Conservation (phyloP, 1,140 invertebrate species). For the Rhopalosiphum maidis region DNA sequence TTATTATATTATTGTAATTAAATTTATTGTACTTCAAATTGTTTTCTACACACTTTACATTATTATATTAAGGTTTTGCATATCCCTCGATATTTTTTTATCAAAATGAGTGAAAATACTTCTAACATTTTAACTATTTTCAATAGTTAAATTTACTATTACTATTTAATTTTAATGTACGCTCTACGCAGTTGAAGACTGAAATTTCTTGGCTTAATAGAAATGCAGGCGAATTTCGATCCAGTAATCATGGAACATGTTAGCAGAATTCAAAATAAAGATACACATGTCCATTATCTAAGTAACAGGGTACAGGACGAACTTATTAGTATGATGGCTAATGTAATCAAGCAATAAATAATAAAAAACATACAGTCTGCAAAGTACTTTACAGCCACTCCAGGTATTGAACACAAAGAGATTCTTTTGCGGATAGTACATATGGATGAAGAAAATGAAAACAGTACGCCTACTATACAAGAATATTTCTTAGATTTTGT, state of each 20-base stretch:
- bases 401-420: background rate
- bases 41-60: no score
- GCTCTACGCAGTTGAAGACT: background rate
- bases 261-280: constrained; percentile 1
- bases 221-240: constrained; percentile 40
- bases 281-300: background rate
- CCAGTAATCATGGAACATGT: constrained; percentile 14
- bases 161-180: background rate
- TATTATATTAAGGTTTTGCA: no score
- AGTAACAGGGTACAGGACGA: background rate
- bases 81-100: no score
- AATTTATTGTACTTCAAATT: no score
- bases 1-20: no score
- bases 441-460: constrained; percentile 21
- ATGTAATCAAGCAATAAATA: constrained; percentile 31
- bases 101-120: no score
- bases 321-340: constrained; percentile 28
- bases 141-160: background rate
- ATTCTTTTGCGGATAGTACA: background rate
- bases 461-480: constrained; percentile 1
- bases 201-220: constrained; percentile 19
- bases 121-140: background rate
- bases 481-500: background rate
- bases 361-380: background rate
- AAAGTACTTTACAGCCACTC: constrained; percentile 50